These are phyloP conservation scores for Tolmerus cingulatus DNA, from an alignment of 2,888 invertebrate genomes.

Conservation along the genomic window DNA sequence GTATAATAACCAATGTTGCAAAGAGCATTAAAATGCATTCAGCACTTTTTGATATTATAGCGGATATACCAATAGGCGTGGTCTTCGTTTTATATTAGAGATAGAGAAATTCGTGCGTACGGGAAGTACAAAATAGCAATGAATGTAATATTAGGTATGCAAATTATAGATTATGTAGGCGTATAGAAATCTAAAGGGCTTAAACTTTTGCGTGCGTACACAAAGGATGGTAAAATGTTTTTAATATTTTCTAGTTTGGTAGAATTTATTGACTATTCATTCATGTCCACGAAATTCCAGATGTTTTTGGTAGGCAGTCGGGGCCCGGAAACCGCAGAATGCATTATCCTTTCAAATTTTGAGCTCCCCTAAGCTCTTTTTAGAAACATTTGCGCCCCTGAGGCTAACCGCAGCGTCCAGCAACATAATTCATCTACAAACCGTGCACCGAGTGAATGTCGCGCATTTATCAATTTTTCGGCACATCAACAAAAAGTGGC, in stretches of 20 bases:
- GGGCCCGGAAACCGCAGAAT: background rate
- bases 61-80: no score
- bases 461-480: slow-evolving; percentile 16
- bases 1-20: no score
- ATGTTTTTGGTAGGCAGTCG: background rate
- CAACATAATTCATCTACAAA: background rate
- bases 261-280: background rate
- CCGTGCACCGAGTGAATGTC: background rate
- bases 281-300: background rate
- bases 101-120: no score
- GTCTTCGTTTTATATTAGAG: no score
- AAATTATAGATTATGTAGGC: no score
- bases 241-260: background rate
- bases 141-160: no score
- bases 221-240: no score
- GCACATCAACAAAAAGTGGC: slow-evolving; percentile 21
- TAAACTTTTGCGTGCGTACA: background rate
- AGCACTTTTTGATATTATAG: no score
- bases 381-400: background rate
- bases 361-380: background rate
- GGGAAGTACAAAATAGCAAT: no score
- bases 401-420: background rate
- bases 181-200: no score
- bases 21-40: no score
- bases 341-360: background rate